phyloP scores from a whole-genome alignment of 2,888 invertebrate species.

The Lacanobia wlatinum region DNA sequence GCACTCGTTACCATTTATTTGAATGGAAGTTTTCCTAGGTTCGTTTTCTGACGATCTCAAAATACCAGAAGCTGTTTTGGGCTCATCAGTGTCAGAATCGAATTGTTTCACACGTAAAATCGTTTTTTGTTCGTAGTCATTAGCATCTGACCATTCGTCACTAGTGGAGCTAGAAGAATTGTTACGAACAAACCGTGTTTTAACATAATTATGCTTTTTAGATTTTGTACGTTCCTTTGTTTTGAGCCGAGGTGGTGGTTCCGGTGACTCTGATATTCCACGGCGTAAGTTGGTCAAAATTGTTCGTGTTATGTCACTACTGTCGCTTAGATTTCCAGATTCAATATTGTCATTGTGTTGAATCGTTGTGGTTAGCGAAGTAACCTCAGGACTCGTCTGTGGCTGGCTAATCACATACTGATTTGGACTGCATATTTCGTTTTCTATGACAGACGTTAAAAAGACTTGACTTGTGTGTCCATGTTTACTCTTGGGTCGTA shows the following conservation, averaged over 20 bases:
- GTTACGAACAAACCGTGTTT: slow-evolving; percentile 87
- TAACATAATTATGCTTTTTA: slow-evolving; percentile 88
- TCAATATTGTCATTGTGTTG: slow-evolving; percentile 73
- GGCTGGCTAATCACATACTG: slow-evolving; percentile 61
- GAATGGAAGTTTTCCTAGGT: slow-evolving; percentile 92
- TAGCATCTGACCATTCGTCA: slow-evolving; percentile 89
- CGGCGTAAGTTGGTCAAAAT: slow-evolving; percentile 84
- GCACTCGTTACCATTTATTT: slow-evolving; percentile 94
- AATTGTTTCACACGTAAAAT: slow-evolving; percentile 85
- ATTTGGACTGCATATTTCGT: slow-evolving; percentile 69
- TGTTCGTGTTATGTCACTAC: slow-evolving; percentile 85
- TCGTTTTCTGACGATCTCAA: slow-evolving; percentile 80
- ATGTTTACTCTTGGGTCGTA: slow-evolving; percentile 92
- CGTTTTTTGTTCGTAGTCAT: slow-evolving; percentile 87
- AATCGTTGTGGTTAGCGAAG: slow-evolving; percentile 20
- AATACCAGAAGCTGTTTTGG: slow-evolving; percentile 70
- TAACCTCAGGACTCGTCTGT: slow-evolving; percentile 43
- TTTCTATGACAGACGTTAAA: slow-evolving; percentile 84
- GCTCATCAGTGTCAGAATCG: slow-evolving; percentile 87
- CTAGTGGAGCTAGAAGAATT: slow-evolving; percentile 88
- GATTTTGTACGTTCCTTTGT: slow-evolving; percentile 81
- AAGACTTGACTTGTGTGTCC: slow-evolving; percentile 92
- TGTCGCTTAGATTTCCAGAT: slow-evolving; percentile 84
- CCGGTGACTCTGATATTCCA: slow-evolving; percentile 86
- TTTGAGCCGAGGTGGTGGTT: slow-evolving; percentile 87